Base-by-base conservation (phyloP, 2,113 vertebrate genomes). In the Petrocephalus microphthalmus region DNA sequence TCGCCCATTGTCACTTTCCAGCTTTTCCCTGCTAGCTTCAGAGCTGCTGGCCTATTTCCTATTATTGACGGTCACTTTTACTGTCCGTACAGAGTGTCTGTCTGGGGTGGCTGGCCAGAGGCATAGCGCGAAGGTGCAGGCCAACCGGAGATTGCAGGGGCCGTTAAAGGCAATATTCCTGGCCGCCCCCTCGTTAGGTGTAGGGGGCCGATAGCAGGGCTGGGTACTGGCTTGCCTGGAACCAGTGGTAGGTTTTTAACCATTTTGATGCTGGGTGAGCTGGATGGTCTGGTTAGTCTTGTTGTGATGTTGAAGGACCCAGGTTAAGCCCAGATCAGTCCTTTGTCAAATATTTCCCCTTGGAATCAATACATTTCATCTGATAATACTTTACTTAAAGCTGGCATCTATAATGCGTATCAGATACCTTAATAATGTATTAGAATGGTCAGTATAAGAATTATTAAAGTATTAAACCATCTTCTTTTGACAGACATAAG, bases 11-110 rank as follows among this genome's bases (percentile, higher is more conserved):
- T 74, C 83, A 81, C 83, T 57, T 51, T 82, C 64, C 78, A 17
- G 71, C 91, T 93, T 93, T 90, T 92, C 56, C n/a, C 42, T 33
- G 74, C 90, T 93, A 93, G 91, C 92, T 92, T 91, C 91, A 92
- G 84, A 6, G 22, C 51, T 47, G 0, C 60, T 89, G n/a, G 19
- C 11, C 49, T 54, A 25, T 90, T 84, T 92, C 89, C 92, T 88
- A 22, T 86, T 56, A 49, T 87, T 37, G 33, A 67, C 53, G 42
- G 47, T 74, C 20, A 52, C 4, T 54, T 84, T 89, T 67, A 74
- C 78, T 85, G 47, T 85, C 54, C 29, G 45, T 47, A 37, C 19
- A 47, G 47, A 37, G 45, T 53, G 25, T 42, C 57, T 89, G 57
- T 86, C 86, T 71, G 47, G 51, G 15, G 85, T 86, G 84, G 84